Evolutionary conservation across 2,797 vertebrate genomes (phyloP), one percentile per base, ranked within the genome.

Genomic region (Microchirus variegatus): DNA sequence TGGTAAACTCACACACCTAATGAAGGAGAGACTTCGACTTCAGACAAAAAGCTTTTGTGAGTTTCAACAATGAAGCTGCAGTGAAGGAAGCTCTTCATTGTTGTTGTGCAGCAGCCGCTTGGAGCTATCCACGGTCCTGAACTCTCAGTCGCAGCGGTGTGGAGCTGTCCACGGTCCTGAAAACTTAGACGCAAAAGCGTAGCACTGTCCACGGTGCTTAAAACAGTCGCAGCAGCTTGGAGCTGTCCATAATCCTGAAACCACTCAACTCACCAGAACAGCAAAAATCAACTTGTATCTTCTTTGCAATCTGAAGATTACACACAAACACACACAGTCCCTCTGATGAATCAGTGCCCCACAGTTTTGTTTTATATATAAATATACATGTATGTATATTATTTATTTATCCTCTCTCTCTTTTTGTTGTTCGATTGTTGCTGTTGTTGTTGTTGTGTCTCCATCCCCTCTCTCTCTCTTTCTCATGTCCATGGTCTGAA

Each of bases 121-220:
- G 51, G 86, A 75, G 84, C 92, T 94, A 80, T 93, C 92, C 91
- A 16, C 10, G 81, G 92, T 93, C 0, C 91, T 91, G 85, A 87
- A 52, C n/a, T 46, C 10, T 26, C 48, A 49, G n/a, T 10, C 18
- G 16, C 18, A 10, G 50, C 51, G 14, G 31, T 36, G 10, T 7
- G 63, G 86, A 85, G 79, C 92, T 92, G 81, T 90, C 87, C 78
- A 8, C 3, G 55, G 89, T 88, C 15, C 31, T 31, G 31, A 31
- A 4, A 31, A 31, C 31, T 3, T 31, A 31, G 31, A 31, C 31
- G 35, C 14, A 18, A 55, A 5, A 31, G 45, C 45, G 22, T 42
- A 48, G 86, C 73, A 83, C 92, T 94, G 80, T 93, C 92, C 90
- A n/a, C 10, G 81, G 92, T 93, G 0, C 91, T 91, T 84, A 87